phyloP scores from a whole-genome alignment of 2,888 invertebrate genomes.

The Hyppa rectilinea region DNA sequence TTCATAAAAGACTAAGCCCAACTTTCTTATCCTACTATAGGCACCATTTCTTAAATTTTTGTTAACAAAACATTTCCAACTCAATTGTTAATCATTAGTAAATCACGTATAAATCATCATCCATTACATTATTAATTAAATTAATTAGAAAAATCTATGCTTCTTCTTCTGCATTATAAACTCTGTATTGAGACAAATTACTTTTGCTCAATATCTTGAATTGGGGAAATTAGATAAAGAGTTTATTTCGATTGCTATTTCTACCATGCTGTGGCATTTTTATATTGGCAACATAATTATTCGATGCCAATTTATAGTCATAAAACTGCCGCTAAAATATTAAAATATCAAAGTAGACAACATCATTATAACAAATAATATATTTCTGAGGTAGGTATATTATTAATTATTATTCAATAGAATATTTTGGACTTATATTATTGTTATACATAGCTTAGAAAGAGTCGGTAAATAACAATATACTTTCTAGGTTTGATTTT shows the following conservation, averaged over 20 bases:
- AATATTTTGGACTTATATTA: not conserved
- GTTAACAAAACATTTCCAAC: not conserved
- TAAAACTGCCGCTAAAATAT: too few relatives aligned
- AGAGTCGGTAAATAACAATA: not conserved
- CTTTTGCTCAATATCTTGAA: too few relatives aligned
- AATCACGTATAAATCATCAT: not conserved
- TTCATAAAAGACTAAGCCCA: conserved; percentile 2
- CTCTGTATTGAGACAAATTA: conserved; percentile 8
- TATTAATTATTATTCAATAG: conserved; percentile 9
- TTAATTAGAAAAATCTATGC: too few relatives aligned
- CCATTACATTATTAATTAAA: not conserved
- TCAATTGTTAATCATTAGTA: conserved; percentile 4
- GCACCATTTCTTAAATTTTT: conserved; percentile 3
- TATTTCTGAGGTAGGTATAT: not conserved
- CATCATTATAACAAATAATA: conserved; percentile 11
- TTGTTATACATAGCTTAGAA: not conserved
- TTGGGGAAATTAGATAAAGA: too few relatives aligned
- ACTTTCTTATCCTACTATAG: conserved; percentile 4
- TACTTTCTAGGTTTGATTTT: not conserved
- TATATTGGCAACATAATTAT: too few relatives aligned
- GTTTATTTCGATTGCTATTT: too few relatives aligned
- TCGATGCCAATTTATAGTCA: too few relatives aligned
- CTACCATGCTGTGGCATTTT: too few relatives aligned
- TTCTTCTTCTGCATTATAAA: too few relatives aligned
- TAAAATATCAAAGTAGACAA: not conserved